phyloP scores from a whole-genome alignment of 2,888 invertebrate species.

The Bhutanitis thaidina region DNA sequence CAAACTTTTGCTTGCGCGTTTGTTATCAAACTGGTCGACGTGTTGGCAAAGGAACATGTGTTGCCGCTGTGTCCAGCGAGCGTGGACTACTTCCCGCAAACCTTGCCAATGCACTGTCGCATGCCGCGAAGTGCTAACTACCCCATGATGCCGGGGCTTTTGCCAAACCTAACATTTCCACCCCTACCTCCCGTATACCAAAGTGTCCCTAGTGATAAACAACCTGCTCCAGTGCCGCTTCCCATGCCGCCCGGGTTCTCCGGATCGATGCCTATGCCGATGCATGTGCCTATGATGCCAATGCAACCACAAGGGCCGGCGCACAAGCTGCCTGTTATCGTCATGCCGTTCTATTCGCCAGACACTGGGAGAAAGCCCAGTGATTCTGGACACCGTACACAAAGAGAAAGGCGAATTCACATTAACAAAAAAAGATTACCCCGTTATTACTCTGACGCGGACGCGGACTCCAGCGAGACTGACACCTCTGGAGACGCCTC shows the following conservation, averaged over 20 bases:
- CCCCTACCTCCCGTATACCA: constrained; percentile 33
- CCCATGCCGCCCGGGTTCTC: constrained; percentile 35
- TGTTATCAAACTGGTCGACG: constrained; percentile 19
- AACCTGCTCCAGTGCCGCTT: constrained; percentile 32
- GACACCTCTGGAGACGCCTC: constrained; percentile 37
- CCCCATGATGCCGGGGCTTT: constrained; percentile 25
- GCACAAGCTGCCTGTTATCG: constrained; percentile 65
- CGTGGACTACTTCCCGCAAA: constrained; percentile 58
- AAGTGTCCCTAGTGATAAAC: constrained; percentile 33
- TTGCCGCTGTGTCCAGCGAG: constrained; percentile 61
- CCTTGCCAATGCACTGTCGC: constrained; percentile 68
- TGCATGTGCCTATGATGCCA: constrained; percentile 21
- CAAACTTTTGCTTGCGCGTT: constrained; percentile 28
- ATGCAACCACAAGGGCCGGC: constrained; percentile 34
- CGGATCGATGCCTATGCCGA: constrained; percentile 24
- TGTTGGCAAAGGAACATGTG: constrained; percentile 39
- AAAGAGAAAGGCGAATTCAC: constrained; percentile 24
- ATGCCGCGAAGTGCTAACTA: constrained; percentile 41
- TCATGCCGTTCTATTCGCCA: constrained; percentile 70
- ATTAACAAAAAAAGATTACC: constrained; percentile 23
- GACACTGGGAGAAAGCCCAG: constrained; percentile 32
- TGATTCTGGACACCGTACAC: constrained; percentile 10
- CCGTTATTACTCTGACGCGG: constrained; percentile 27
- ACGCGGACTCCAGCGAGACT: constrained; percentile 29
- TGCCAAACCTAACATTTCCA: constrained; percentile 20